Evolutionary conservation across 2,888 invertebrate genomes (phyloP).

Genomic region (Seira musarum): DNA sequence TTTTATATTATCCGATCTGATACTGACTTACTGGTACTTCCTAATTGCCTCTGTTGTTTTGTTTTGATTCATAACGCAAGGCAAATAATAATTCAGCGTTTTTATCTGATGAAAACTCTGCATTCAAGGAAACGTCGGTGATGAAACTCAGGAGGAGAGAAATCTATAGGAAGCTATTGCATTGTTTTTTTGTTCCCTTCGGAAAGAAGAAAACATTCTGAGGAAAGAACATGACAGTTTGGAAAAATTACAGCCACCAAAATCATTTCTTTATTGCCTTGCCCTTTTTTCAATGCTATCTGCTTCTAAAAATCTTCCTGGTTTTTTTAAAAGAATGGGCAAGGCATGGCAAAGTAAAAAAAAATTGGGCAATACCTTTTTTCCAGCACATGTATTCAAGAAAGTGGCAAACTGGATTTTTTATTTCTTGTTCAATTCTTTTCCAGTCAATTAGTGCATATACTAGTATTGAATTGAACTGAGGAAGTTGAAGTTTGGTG

Average conservation of each 20-base stretch:
- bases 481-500: conserved; percentile 6
- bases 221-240: conserved; percentile 56
- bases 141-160: neutral
- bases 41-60: conserved; percentile 50
- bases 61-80: conserved; percentile 42
- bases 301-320: conserved; percentile 14
- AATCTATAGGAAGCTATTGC: neutral
- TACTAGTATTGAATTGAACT: neutral
- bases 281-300: conserved; percentile 6
- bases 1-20: neutral
- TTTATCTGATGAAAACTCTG: neutral
- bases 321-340: neutral
- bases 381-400: conserved; percentile 16
- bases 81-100: neutral
- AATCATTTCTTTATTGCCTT: conserved; percentile 57
- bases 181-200: neutral
- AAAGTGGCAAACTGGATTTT: conserved; percentile 30
- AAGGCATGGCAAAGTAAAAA: neutral
- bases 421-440: conserved; percentile 13
- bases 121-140: neutral
- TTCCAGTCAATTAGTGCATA: conserved; percentile 8
- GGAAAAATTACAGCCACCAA: conserved; percentile 55
- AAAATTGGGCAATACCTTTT: conserved; percentile 18
- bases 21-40: conserved; percentile 20
- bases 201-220: conserved; percentile 7